phyloP scores from a whole-genome alignment of 2,888 invertebrate species.

The Drosophila atripex region DNA sequence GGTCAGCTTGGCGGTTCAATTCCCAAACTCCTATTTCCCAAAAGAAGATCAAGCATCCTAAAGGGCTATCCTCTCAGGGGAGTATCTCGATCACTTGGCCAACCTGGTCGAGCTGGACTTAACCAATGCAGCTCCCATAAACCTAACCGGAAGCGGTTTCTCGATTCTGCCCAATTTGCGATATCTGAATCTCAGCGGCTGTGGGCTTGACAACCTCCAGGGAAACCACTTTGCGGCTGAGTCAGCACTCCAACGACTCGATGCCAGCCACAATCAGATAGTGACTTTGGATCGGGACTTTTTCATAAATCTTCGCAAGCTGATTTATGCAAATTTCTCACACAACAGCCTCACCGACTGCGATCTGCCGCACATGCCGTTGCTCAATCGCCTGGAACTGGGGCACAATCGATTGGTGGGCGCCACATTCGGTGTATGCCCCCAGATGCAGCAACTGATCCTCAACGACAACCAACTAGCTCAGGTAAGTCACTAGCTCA shows the following conservation, averaged over 20 bases:
- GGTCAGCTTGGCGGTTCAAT: neutral
- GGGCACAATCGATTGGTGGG: conserved; percentile 73
- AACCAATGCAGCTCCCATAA: conserved; percentile 66
- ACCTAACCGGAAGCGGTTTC: conserved; percentile 67
- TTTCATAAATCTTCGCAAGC: conserved; percentile 57
- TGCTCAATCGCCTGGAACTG: conserved; percentile 71
- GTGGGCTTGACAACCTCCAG: conserved; percentile 59
- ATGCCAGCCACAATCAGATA: conserved; percentile 78
- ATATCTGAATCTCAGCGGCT: conserved; percentile 75
- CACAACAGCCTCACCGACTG: conserved; percentile 67
- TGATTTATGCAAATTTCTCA: conserved; percentile 77
- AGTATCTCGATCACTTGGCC: conserved; percentile 21
- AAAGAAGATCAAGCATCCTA: neutral
- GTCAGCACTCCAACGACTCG: conserved; percentile 69
- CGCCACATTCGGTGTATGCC: conserved; percentile 62
- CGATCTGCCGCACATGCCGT: conserved; percentile 59
- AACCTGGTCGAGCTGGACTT: conserved; percentile 69
- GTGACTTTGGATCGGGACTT: conserved; percentile 53
- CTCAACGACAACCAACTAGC: conserved; percentile 74
- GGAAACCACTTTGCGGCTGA: conserved; percentile 57
- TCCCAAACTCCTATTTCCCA: neutral
- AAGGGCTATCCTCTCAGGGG: conserved; percentile 33
- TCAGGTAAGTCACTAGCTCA: conserved; percentile 60
- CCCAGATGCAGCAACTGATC: conserved; percentile 61
- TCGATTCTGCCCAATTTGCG: conserved; percentile 64